Conservation (phyloP, 2,113 vertebrate genomes). For the Phoenicopterus ruber region DNA sequence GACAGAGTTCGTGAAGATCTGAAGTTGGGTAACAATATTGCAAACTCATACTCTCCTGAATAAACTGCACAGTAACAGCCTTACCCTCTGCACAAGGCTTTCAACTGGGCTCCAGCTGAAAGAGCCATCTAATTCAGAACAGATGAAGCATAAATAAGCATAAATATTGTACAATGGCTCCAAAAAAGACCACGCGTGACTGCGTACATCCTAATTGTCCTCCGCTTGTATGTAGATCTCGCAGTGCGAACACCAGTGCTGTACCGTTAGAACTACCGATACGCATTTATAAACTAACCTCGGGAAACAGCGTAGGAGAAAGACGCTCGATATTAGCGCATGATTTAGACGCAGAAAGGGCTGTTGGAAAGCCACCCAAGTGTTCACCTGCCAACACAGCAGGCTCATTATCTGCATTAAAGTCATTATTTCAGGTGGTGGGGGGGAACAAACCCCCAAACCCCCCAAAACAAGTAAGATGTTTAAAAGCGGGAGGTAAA, state of each 20-base stretch:
- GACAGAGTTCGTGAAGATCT: background rate
- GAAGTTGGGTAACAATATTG: background rate
- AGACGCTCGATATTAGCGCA: background rate
- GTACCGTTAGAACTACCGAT: background rate
- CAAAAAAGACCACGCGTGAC: background rate
- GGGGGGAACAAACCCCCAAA: background rate
- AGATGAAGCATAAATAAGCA: slow-evolving; percentile 24
- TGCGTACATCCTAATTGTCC: slow-evolving; percentile 1
- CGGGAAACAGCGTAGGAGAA: background rate
- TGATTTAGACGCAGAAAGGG: background rate
- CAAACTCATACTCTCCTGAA: background rate
- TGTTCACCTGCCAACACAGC: background rate
- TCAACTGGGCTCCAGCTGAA: background rate
- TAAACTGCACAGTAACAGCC: background rate
- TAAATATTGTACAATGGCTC: slow-evolving; percentile 26
- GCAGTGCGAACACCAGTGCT: background rate
- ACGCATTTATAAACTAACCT: background rate
- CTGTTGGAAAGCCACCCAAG: background rate
- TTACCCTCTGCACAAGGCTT: background rate
- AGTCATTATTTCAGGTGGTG: background rate
- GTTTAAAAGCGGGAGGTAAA: background rate
- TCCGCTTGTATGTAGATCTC: background rate
- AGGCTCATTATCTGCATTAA: background rate
- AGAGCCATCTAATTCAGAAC: background rate
- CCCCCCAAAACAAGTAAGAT: background rate